Base-by-base conservation (phyloP, 1,140 invertebrate genomes). In the Antheraea mylitta region DNA sequence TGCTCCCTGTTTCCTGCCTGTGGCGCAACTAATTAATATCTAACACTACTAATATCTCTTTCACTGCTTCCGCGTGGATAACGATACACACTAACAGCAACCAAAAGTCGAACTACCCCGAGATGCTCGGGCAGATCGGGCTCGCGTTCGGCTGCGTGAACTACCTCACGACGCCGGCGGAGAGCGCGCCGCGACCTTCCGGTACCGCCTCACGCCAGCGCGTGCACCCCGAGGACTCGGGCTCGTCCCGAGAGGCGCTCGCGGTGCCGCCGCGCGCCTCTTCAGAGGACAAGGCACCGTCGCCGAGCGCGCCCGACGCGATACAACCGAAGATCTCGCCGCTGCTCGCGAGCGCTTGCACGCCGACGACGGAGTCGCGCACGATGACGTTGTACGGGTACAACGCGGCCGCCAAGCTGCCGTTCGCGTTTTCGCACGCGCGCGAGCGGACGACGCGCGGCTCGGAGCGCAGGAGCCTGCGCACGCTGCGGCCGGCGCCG, bases 121-220 rank as follows among this genome's bases (percentile, higher is more conserved):
- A 93, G 71, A 93, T 93, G 92, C 82, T 93, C 63, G 92, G 92
- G 3, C 92, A 93, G 69, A 93, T 93, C 74, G 91, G 92, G 13
- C 75, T 93, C 9, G 91, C 92, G 2, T 92, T 93, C 80, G 92
- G 92, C 42, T 93, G 91, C 80, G 91, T 93, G 64, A 93, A 93
- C 74, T 92, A 93, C 73, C 69, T 93, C 19, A 82, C 91, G 11
- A 87, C 87, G 16, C 85, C 86, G 69, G 75, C 65, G 65, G 76
- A 75, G 18, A 48, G 65, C 10, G 84, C 78, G 53, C 79, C 71
- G 66, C 64, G 72, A 76, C 37, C 87, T 13, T 82, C 85, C 66
- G 75, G 67, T 60, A 73, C 74, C 16, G 45, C 63, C 10, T 85
- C 78, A 38, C 78, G 10, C 78, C 83, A 4, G 81, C 85, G 0